phyloP scores from a whole-genome alignment of 2,888 invertebrate species.

The Macropis europaea region DNA sequence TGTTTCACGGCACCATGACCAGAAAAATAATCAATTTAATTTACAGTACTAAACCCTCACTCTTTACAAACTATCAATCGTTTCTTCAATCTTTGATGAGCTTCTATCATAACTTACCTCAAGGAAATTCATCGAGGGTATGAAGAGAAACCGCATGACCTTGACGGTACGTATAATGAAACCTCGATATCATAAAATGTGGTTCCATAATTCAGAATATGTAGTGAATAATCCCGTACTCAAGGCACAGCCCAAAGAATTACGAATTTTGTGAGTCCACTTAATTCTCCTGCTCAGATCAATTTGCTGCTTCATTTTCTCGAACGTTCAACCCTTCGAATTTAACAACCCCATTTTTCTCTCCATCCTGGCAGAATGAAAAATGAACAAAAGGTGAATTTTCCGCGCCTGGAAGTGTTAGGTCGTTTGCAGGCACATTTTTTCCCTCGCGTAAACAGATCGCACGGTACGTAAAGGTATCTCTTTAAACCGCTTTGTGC shows the following conservation, averaged over 20 bases:
- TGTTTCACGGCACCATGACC: no score
- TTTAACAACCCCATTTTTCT: background rate
- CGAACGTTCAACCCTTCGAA: background rate
- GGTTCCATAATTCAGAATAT: no score
- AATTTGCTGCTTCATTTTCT: background rate
- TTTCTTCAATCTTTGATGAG: no score
- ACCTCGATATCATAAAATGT: conserved; percentile 8
- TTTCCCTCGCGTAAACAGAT: conserved; percentile 12
- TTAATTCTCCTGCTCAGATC: background rate
- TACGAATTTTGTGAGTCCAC: background rate
- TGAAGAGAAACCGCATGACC: background rate
- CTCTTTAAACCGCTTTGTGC: conserved; percentile 25
- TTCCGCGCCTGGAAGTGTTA: background rate
- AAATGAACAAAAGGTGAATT: background rate
- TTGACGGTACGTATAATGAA: conserved; percentile 2
- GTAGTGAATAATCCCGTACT: background rate
- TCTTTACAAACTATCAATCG: no score
- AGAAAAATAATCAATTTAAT: no score
- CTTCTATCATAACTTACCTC: no score
- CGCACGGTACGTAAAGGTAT: conserved; percentile 1
- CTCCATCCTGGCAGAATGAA: no score
- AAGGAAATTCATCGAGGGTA: background rate
- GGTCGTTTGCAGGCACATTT: background rate
- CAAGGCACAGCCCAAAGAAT: background rate
- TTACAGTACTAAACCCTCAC: no score